Evolutionary conservation across 2,888 invertebrate genomes (phyloP).

Genomic region (Andrena praecox): DNA sequence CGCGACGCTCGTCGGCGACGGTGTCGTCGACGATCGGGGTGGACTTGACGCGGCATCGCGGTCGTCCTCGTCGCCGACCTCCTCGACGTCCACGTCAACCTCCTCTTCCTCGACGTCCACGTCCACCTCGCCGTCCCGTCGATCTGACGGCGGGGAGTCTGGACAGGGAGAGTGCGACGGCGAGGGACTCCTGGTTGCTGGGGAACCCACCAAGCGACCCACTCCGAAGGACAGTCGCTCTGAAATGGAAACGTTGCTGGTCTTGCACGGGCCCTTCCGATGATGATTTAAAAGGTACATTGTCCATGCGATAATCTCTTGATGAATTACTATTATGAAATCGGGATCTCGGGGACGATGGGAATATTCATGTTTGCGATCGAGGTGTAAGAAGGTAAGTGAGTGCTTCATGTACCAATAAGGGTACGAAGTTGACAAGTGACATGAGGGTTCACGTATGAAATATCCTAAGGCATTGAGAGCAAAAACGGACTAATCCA

Average conservation of each 20-base stretch:
- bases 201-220: conserved; percentile 89
- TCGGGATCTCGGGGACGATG: no score
- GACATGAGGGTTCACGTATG: neutral
- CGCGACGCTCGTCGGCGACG: conserved; percentile 77
- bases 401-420: conserved; percentile 35
- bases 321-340: no score
- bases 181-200: conserved; percentile 80
- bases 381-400: neutral
- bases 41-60: conserved; percentile 80
- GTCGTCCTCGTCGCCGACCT: conserved; percentile 82
- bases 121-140: conserved; percentile 81
- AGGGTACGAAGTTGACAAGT: conserved; percentile 47
- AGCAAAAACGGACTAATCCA: no score
- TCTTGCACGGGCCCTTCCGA: neutral
- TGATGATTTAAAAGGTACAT: no score
- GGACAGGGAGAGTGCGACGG: conserved; percentile 82
- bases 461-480: neutral
- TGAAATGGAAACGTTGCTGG: conserved; percentile 85
- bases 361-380: no score
- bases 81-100: conserved; percentile 83
- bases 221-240: conserved; percentile 95
- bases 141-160: conserved; percentile 80
- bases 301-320: no score
- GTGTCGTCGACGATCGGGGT: conserved; percentile 79
- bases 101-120: conserved; percentile 82